Percentiles rank a stretch among this genome's conserved stretches.
Evolutionary conservation across 2,888 invertebrate genomes (phyloP).

Genomic region (Dryobotodes eremita): DNA sequence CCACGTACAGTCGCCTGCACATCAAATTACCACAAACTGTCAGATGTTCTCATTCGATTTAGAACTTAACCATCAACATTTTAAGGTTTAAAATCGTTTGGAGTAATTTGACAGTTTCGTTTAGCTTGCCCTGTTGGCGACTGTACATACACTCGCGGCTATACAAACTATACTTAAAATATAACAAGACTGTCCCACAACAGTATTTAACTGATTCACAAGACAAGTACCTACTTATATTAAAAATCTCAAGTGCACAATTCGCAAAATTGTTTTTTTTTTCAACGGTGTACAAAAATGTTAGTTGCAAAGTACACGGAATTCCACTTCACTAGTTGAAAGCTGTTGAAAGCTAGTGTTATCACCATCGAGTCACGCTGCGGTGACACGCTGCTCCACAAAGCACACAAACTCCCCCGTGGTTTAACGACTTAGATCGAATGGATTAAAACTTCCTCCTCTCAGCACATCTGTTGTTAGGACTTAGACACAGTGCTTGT

Average conservation of each 20-base stretch:
- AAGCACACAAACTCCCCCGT: conserved; percentile 25
- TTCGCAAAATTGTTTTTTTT: not conserved
- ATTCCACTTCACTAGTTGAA: conserved; percentile 10
- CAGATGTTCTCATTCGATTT: too few species aligned
- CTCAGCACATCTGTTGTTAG: conserved; percentile 33
- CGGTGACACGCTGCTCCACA: conserved; percentile 26
- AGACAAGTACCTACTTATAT: not conserved
- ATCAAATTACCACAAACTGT: too few species aligned
- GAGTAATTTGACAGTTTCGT: too few species aligned
- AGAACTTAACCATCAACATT: too few species aligned
- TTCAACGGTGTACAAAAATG: not conserved
- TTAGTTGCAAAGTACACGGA: conserved; percentile 10
- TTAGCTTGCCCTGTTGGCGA: too few species aligned
- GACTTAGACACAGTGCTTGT: conserved; percentile 7
- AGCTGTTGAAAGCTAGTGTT: conserved; percentile 26
- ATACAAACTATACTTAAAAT: conserved; percentile 2
- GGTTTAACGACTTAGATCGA: conserved; percentile 50
- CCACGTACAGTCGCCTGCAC: not conserved
- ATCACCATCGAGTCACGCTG: conserved; percentile 23
- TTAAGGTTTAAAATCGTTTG: too few species aligned
- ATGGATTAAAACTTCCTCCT: conserved; percentile 64
- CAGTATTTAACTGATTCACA: not conserved
- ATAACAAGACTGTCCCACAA: not conserved
- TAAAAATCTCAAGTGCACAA: not conserved
- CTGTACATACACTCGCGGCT: conserved; percentile 1